Base-by-base conservation (phyloP, 2,113 vertebrate genomes). In the Lucifuga dentata region DNA sequence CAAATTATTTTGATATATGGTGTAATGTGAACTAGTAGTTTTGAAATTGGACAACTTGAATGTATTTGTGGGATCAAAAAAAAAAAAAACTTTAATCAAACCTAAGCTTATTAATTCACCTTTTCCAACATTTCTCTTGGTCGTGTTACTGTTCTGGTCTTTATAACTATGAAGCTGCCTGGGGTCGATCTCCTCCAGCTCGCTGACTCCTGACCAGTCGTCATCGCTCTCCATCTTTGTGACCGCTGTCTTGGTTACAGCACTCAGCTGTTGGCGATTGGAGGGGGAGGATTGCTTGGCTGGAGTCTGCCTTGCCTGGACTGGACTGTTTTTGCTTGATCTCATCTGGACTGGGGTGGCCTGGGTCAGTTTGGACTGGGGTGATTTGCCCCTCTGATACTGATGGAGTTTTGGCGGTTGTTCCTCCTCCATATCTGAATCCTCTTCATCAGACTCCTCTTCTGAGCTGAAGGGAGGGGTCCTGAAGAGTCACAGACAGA, bases 401-500 rank as follows among this genome's bases (percentile, higher is more conserved):
- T 43, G 3, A 8, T 78, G 23, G 11, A 12, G 68, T 29, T 51
- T 74, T 1, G 2, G 81, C 0, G 57, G 35, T 17, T 83, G 79
- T 10, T 89, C 88, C 17, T 91, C 73, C 1, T 94, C 92, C 0
- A 86, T 85, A 2, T 87, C 84, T 3, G 88, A 84, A 11, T 91
- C 88, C n/a, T 91, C 75, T 0, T 93, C 92, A 1, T 94, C 93
- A 11, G 86, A 78, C 32, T 95, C 95, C 2, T 96, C 95, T 39
- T 95, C 95, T 9, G 95, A 96, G 70, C 94, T 98, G 78, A 97
- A 96, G 5, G 93, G 94, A 48, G 94, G 85, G 0, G 94, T 95
- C 87, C 97, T 98, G 1, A 12, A 61, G 8, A 81, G 68, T 11
- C 46, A 76, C 56, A 68, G 8, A 67, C 16, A 76, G 10, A 3